Evolutionary conservation across 2,113 vertebrate genomes (phyloP).

Genomic region (Trichomycterus rosablanca): DNA sequence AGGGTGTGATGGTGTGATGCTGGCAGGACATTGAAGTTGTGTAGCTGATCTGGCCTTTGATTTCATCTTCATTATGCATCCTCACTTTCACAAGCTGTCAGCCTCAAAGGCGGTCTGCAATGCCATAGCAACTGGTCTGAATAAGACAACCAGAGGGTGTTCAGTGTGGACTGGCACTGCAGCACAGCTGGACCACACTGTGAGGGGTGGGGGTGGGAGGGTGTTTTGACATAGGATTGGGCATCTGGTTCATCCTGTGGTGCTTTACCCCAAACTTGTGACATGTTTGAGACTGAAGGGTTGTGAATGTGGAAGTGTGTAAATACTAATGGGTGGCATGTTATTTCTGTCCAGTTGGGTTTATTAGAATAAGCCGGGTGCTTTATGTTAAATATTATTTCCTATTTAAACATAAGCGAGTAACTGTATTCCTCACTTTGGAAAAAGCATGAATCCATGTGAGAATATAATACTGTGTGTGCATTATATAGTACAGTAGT

Average conservation of each 20-base stretch:
- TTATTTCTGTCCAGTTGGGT: too few species aligned
- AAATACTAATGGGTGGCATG: too few species aligned
- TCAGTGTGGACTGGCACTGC: slow-evolving; percentile 48
- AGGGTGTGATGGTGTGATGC: slow-evolving; percentile 13
- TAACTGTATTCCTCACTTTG: too few species aligned
- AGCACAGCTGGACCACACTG: slow-evolving; percentile 58
- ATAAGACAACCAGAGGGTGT: slow-evolving; percentile 13
- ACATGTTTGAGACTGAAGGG: too few species aligned
- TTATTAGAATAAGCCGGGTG: too few species aligned
- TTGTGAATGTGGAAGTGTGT: too few species aligned
- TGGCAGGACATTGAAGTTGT: slow-evolving; percentile 11
- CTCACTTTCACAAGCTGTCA: slow-evolving; percentile 50
- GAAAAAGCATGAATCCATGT: too few species aligned
- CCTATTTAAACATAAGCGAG: too few species aligned
- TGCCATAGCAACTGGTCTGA: slow-evolving; percentile 48
- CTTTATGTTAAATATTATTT: too few species aligned
- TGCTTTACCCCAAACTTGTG: too few species aligned
- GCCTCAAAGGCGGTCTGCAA: slow-evolving; percentile 57
- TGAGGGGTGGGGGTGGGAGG: slow-evolving; percentile 51
- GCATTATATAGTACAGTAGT: too few species aligned
- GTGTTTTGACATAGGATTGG: slow-evolving; percentile 6
- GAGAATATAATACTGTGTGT: too few species aligned
- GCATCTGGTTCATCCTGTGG: background rate
- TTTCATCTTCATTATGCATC: slow-evolving; percentile 29
- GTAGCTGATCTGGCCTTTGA: slow-evolving; percentile 24